A percentile compares a stretch with the other conserved stretches of the same genome.
phyloP scores from a whole-genome alignment of 2,888 invertebrate species.

The Zele albiditarsus region DNA sequence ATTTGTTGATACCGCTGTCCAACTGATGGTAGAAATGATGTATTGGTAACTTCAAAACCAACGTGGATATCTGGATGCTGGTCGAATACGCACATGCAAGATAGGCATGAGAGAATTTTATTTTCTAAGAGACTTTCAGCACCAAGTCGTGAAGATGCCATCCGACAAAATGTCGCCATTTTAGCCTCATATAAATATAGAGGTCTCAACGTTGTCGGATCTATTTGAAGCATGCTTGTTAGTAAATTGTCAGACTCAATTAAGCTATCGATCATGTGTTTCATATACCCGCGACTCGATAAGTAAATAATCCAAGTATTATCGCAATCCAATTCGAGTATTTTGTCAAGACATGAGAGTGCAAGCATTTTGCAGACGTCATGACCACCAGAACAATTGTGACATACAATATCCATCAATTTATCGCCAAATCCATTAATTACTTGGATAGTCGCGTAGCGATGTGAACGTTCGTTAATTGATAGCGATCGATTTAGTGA shows the following conservation, averaged over 20 bases:
- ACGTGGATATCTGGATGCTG: conserved; percentile 81
- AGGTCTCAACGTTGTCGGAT: conserved; percentile 81
- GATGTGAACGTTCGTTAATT: conserved; percentile 66
- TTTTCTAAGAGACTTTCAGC: conserved; percentile 79
- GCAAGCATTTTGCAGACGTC: conserved; percentile 93
- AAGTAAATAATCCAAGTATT: conserved; percentile 80
- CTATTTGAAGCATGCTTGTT: conserved; percentile 78
- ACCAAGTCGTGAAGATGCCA: conserved; percentile 81
- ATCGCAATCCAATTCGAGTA: conserved; percentile 83
- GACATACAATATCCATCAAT: conserved; percentile 86
- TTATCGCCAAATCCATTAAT: conserved; percentile 86
- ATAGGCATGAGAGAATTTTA: conserved; percentile 77
- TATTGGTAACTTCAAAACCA: conserved; percentile 62
- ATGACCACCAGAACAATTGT: conserved; percentile 91
- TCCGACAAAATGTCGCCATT: conserved; percentile 84
- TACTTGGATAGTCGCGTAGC: conserved; percentile 76
- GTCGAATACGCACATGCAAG: conserved; percentile 81
- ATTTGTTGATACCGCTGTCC: conserved; percentile 87
- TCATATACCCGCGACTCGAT: conserved; percentile 81
- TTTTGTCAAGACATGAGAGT: conserved; percentile 85
- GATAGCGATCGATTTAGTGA: conserved; percentile 69
- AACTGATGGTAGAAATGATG: conserved; percentile 77
- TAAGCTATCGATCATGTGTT: conserved; percentile 87
- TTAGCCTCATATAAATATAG: conserved; percentile 92
- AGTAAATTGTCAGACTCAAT: conserved; percentile 83